phyloP scores from a whole-genome alignment of 2,113 vertebrate genomes.

The Puma concolor region DNA sequence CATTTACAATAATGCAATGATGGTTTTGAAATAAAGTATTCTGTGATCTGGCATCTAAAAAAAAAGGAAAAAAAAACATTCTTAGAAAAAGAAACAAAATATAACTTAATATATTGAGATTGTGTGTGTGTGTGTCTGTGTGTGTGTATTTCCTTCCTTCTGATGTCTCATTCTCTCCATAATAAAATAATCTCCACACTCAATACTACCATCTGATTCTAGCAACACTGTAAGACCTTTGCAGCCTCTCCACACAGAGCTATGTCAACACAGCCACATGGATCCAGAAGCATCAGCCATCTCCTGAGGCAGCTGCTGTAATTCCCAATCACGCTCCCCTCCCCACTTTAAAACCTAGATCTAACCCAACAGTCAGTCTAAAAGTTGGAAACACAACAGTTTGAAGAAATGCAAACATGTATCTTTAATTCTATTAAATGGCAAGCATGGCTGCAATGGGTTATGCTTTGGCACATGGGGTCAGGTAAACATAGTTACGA shows the following conservation, averaged over 20 bases:
- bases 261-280: conserved; percentile 11
- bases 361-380: conserved; percentile 35
- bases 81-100: conserved; percentile 1
- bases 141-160: background rate
- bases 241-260: conserved; percentile 42
- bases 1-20: background rate
- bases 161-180: background rate
- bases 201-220: conserved; percentile 51
- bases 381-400: conserved; percentile 47
- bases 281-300: conserved; percentile 58
- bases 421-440: background rate
- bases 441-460: background rate
- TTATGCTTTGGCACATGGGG: background rate
- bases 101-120: background rate
- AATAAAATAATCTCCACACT: conserved; percentile 54
- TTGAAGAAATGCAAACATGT: background rate
- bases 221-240: conserved; percentile 17
- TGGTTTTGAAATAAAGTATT: background rate
- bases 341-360: conserved; percentile 62
- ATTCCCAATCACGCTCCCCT: conserved; percentile 29
- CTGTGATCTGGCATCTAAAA: background rate
- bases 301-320: conserved; percentile 65
- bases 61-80: background rate
- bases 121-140: background rate
- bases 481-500: background rate